These are phyloP conservation scores for Helicolenus hilgendorfi DNA, from an alignment of 2,797 vertebrate genomes.

Conservation along the genomic window DNA sequence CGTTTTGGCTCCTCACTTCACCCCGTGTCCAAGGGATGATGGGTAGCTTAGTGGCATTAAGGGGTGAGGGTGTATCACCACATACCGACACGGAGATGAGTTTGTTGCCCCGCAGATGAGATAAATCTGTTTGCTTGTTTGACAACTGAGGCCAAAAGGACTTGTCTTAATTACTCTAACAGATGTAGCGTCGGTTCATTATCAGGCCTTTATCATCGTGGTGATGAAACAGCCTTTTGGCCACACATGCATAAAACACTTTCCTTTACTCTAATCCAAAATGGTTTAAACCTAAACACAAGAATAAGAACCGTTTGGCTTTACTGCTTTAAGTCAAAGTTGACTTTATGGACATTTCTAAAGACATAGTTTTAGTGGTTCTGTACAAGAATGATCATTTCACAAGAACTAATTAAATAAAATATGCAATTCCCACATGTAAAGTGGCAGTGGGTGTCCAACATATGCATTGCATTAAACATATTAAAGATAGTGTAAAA, in stretches of 20 bases:
- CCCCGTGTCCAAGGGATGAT: conserved; percentile 9
- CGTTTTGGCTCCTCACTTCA: conserved; percentile 23
- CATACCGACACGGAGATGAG: background rate
- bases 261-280: background rate
- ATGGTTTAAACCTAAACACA: background rate
- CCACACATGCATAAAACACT: background rate
- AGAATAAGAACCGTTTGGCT: background rate
- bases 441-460: background rate
- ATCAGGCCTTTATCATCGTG: background rate
- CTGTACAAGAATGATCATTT: background rate
- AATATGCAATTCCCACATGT: background rate
- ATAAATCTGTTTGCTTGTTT: conserved; percentile 42
- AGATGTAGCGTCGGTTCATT: background rate
- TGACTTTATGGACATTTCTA: background rate
- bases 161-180: background rate
- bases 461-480: background rate
- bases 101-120: background rate
- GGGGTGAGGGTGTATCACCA: background rate
- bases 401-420: background rate
- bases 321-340: background rate
- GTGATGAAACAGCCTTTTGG: background rate
- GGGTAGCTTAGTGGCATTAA: background rate
- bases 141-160: background rate
- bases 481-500: background rate
- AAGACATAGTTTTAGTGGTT: background rate